Conservation (phyloP, 1,140 invertebrate genomes). For the Anastrepha obliqua region DNA sequence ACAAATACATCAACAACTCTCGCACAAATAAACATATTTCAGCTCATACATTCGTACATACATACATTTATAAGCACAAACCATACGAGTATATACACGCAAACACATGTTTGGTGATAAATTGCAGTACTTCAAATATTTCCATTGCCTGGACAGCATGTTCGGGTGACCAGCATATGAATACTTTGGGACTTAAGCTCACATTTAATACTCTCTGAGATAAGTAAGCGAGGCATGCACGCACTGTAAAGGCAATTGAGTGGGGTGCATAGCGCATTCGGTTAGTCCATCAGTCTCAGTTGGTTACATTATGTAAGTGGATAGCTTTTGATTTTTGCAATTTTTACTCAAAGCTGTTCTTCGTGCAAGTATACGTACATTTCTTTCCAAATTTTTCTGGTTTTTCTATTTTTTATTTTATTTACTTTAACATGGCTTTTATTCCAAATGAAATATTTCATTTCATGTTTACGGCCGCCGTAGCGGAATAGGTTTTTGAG, state of each 20-base stretch:
- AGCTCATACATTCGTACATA: not conserved
- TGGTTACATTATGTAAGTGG: not conserved
- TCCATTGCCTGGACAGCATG: too few relatives aligned
- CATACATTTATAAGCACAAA: not conserved
- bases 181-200: conserved; percentile 20
- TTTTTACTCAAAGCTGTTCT: not conserved
- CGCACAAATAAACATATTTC: too few relatives aligned
- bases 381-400: too few relatives aligned
- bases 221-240: conserved; percentile 14
- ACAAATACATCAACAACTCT: not conserved
- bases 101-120: too few relatives aligned
- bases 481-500: too few relatives aligned
- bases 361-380: too few relatives aligned
- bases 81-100: not conserved
- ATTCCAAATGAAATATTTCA: too few relatives aligned
- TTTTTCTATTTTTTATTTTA: too few relatives aligned
- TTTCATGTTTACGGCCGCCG: too few relatives aligned
- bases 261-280: not conserved
- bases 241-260: not conserved
- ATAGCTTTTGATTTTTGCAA: not conserved
- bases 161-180: too few relatives aligned
- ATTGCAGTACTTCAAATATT: too few relatives aligned
- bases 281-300: not conserved
- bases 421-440: too few relatives aligned
- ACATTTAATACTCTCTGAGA: conserved; percentile 8